These are phyloP conservation scores for Sphaeramia orbicularis DNA, from an alignment of 2,797 vertebrate genomes.

Conservation along the genomic window DNA sequence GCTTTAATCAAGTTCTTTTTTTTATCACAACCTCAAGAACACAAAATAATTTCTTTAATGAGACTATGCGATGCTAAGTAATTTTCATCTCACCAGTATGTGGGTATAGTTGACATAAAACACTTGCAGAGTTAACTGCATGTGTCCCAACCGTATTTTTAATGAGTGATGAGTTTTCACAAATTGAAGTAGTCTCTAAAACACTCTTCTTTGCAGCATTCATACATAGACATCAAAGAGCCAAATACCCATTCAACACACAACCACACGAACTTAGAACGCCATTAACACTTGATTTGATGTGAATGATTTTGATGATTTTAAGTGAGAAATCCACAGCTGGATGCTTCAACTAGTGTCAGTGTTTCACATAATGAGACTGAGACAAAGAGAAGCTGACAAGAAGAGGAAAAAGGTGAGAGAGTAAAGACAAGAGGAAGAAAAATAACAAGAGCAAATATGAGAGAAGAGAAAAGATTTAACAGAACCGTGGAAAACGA, in stretches of 20 bases:
- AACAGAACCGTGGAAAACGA: neutral
- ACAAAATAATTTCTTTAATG: neutral
- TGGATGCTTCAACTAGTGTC: neutral
- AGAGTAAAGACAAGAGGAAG: neutral
- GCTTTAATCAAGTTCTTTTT: too few species aligned
- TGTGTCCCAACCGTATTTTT: neutral
- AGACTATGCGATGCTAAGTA: neutral
- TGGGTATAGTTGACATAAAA: neutral
- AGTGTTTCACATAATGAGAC: conserved; percentile 1
- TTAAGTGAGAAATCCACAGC: conserved; percentile 1
- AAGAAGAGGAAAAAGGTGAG: too few species aligned
- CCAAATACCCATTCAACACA: neutral
- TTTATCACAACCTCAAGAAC: neutral
- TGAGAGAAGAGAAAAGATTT: neutral
- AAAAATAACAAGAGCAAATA: neutral
- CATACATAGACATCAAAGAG: conserved; percentile 4
- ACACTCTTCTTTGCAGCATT: neutral
- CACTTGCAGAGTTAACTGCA: neutral
- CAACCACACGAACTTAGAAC: neutral
- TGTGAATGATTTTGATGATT: neutral
- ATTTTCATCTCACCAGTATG: neutral
- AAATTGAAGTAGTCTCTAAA: neutral
- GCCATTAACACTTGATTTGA: neutral
- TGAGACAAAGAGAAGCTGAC: neutral
- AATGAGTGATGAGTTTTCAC: conserved; percentile 10